Evolutionary conservation across 2,113 vertebrate species (phyloP).

Genomic region (Bostrychus sinensis): DNA sequence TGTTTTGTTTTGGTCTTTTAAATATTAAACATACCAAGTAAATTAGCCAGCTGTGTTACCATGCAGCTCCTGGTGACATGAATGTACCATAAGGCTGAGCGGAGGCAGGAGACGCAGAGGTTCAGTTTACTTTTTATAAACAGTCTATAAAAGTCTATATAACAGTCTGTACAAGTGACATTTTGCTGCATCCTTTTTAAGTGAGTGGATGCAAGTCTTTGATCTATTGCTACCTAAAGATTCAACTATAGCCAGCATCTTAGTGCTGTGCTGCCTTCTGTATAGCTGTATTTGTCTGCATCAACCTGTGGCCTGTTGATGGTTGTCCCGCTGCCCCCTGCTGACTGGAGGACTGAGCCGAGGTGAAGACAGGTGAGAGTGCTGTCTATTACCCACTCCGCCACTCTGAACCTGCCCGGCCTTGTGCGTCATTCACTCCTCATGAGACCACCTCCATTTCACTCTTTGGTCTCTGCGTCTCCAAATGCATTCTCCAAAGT

Average conservation of each 20-base stretch:
- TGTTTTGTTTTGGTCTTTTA: too few relatives aligned
- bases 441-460: conserved; percentile 30
- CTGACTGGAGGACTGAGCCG: conserved; percentile 10
- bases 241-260: not conserved
- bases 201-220: not conserved
- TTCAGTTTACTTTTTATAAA: too few relatives aligned
- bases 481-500: conserved; percentile 31
- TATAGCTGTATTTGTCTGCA: not conserved
- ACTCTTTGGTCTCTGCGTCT: conserved; percentile 26
- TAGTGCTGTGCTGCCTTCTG: not conserved
- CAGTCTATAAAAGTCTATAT: not conserved
- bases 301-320: not conserved
- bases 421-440: conserved; percentile 45
- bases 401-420: conserved; percentile 21
- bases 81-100: too few relatives aligned
- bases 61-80: too few relatives aligned
- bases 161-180: not conserved
- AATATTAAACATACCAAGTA: too few relatives aligned
- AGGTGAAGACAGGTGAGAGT: conserved; percentile 33
- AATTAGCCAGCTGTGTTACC: too few relatives aligned
- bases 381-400: conserved; percentile 31
- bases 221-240: not conserved
- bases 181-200: not conserved
- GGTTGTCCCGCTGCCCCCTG: not conserved
- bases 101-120: too few relatives aligned